Evolutionary conservation across 2,113 vertebrate genomes (phyloP).

Genomic region (Tragelaphus strepsiceros): DNA sequence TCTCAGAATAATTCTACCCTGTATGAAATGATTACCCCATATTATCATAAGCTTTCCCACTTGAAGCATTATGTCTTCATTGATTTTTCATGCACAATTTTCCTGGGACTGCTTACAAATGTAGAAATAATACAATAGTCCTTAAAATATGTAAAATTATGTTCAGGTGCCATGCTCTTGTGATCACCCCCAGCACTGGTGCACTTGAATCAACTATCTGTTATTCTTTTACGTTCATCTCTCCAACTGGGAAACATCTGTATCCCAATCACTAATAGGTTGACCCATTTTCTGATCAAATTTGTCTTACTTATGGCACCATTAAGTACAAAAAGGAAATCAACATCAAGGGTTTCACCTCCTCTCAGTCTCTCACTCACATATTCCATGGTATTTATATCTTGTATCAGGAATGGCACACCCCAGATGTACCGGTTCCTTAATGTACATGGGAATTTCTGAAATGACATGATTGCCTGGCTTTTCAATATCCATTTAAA

Average conservation of each 20-base stretch:
- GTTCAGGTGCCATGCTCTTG: conserved; percentile 46
- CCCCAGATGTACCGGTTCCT: neutral
- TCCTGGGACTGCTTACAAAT: conserved; percentile 45
- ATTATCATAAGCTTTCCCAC: conserved; percentile 45
- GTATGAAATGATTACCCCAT: neutral
- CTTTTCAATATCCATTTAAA: neutral
- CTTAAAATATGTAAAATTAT: conserved; percentile 71
- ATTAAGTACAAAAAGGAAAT: conserved; percentile 41
- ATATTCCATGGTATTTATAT: neutral
- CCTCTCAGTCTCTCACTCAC: neutral
- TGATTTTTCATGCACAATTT: conserved; percentile 66
- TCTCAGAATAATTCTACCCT: neutral
- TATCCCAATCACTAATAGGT: conserved; percentile 30
- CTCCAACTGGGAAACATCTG: conserved; percentile 39
- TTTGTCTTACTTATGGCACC: conserved; percentile 48
- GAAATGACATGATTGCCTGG: neutral
- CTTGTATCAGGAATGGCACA: neutral
- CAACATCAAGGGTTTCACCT: neutral
- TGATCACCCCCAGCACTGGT: conserved; percentile 13
- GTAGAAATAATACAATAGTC: conserved; percentile 64
- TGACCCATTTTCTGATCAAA: conserved; percentile 64
- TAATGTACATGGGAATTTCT: neutral
- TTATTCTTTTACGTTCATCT: conserved; percentile 51
- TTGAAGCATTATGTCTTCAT: conserved; percentile 50
- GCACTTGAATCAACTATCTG: conserved; percentile 55